Evolutionary conservation across 2,888 invertebrate species (phyloP), one percentile per base, ranked within the genome.

Genomic region (Hartigia nigra): DNA sequence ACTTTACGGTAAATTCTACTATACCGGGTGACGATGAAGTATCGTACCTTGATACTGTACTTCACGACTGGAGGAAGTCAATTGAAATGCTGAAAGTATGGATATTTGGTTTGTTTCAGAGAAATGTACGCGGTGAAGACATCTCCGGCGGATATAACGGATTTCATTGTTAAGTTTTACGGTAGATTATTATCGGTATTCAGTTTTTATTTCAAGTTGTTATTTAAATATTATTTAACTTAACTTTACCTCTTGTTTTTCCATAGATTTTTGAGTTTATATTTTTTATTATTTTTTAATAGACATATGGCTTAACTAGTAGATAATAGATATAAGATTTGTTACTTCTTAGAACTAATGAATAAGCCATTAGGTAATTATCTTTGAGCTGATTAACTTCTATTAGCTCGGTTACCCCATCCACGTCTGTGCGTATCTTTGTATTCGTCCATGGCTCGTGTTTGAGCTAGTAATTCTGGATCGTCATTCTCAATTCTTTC

Each of bases 371-470:
- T 55, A 55, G 23, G 23, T 55, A 55, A 55, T 55, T 23, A 23
- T 2, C 23, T 55, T 55, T 3, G 55, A 55, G 9, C 23, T 55
- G 23, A 55, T 92, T 94, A 96, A 92, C 96, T 96, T 87, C 96
- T 93, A 91, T 96, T 96, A 89, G 95, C 92, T 76, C 97, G 93
- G 92, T 98, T 98, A 74, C 98, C 98, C 95, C 96, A 97, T 14
- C 98, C 98, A 80, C 97, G 94, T 80, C 96, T 94, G 88, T 97
- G 96, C 23, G 95, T 95, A 92, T 98, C 98, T 89, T 97, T 97
- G 90, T 95, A 97, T 83, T 98, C 98, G 92, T 98, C 98, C 94
- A 95, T 95, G 79, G 93, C 94, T 35, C 97, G 93, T 87, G 94
- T 93, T 78, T 94, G 93, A 55, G 92, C 94, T 80, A 96, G 89